Conservation (phyloP, 2,113 vertebrate species). For the Podilymbus podiceps region DNA sequence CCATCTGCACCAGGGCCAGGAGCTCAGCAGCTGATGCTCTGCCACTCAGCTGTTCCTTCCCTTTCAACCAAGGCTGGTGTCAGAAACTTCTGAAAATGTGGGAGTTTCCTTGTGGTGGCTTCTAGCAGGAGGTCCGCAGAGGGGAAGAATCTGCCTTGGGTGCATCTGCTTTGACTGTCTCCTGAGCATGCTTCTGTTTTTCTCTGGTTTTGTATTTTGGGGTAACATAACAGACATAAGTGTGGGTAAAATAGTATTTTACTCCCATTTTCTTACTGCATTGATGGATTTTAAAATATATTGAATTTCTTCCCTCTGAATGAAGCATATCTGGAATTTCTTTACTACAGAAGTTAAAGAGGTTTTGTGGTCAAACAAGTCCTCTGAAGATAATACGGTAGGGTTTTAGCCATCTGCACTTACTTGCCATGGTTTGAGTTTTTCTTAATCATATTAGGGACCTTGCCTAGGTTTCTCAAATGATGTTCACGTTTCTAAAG, state of each 20-base stretch:
- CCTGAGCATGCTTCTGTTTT: background rate
- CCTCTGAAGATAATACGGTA: background rate
- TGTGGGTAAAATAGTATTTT: background rate
- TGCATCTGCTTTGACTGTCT: background rate
- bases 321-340: background rate
- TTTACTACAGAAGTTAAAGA: background rate
- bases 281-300: background rate
- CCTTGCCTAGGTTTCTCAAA: background rate
- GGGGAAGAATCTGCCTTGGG: background rate
- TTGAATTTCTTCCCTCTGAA: background rate
- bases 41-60: background rate
- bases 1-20: background rate
- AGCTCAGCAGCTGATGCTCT: background rate
- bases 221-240: background rate
- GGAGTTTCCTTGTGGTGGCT: background rate
- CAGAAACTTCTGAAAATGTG: background rate
- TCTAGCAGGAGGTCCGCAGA: background rate
- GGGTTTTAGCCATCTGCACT: background rate
- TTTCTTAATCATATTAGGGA: background rate
- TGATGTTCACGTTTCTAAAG: background rate
- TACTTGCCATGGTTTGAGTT: background rate
- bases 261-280: background rate
- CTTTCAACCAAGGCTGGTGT: background rate
- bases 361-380: background rate
- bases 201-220: background rate